phyloP scores from a whole-genome alignment of 2,113 vertebrate species.

The Hippocampus mohnikei region DNA sequence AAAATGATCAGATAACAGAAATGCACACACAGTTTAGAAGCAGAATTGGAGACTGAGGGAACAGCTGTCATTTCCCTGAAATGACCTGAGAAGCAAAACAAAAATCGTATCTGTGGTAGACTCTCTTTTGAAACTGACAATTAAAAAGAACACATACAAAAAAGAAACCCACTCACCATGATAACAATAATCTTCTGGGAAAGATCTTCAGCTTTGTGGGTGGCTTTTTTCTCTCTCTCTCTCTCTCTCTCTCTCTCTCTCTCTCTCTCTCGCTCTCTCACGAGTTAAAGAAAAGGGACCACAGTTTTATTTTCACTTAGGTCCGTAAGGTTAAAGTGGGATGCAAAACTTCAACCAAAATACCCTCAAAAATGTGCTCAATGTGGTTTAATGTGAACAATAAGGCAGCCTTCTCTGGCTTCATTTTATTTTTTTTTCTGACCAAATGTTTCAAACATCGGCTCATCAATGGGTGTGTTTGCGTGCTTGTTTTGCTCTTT shows the following conservation, averaged over 20 bases:
- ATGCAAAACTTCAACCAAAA: conserved; percentile 20
- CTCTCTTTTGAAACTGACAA: conserved; percentile 15
- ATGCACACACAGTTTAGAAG: conserved; percentile 5
- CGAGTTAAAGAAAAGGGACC: background rate
- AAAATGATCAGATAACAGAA: conserved; percentile 10
- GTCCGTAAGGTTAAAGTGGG: conserved; percentile 3
- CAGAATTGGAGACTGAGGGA: background rate
- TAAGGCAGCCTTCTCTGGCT: background rate
- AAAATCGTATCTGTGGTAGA: conserved; percentile 5
- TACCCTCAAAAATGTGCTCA: background rate
- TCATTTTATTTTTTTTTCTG: background rate
- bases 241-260: background rate
- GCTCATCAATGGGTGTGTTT: conserved; percentile 21
- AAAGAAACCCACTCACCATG: background rate
- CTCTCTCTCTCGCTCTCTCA: background rate
- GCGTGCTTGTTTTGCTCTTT: background rate
- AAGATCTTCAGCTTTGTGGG: conserved; percentile 10
- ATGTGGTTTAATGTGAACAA: background rate
- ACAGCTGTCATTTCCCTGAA: conserved; percentile 9
- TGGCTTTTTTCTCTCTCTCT: background rate
- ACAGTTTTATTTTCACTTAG: conserved; percentile 16
- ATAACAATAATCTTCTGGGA: conserved; percentile 11
- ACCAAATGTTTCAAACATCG: conserved; percentile 19
- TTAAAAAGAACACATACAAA: background rate
- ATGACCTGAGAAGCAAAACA: conserved; percentile 26